These are phyloP conservation scores for Mus spicilegus DNA, from an alignment of 2,113 vertebrate genomes.

Conservation along the genomic window DNA sequence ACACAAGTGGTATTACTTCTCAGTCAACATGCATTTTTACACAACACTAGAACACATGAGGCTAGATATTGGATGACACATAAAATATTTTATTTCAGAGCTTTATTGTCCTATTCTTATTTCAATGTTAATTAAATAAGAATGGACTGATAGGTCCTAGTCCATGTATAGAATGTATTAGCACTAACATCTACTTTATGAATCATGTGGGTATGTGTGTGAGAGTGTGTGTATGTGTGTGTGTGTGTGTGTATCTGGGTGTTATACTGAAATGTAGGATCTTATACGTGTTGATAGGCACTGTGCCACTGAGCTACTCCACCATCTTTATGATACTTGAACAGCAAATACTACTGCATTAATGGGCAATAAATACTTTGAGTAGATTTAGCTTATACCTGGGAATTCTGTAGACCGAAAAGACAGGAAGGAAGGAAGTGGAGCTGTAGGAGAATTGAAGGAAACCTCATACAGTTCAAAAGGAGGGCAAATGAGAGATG, in stretches of 20 bases:
- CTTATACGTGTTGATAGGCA: neutral
- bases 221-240: neutral
- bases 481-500: neutral
- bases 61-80: neutral
- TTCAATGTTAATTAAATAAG: neutral
- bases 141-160: neutral
- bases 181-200: neutral
- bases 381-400: neutral
- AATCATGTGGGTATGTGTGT: neutral
- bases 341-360: neutral
- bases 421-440: neutral
- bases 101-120: neutral
- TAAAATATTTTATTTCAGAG: neutral
- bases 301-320: neutral
- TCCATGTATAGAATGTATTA: neutral
- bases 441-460: neutral
- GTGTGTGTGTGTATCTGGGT: neutral
- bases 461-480: neutral
- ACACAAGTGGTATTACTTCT: neutral
- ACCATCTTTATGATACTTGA: neutral
- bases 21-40: neutral
- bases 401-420: neutral
- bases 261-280: neutral
- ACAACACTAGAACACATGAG: neutral
- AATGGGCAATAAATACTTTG: neutral